Conservation (phyloP, 2,888 invertebrate genomes). For the Rhagium mordax region DNA sequence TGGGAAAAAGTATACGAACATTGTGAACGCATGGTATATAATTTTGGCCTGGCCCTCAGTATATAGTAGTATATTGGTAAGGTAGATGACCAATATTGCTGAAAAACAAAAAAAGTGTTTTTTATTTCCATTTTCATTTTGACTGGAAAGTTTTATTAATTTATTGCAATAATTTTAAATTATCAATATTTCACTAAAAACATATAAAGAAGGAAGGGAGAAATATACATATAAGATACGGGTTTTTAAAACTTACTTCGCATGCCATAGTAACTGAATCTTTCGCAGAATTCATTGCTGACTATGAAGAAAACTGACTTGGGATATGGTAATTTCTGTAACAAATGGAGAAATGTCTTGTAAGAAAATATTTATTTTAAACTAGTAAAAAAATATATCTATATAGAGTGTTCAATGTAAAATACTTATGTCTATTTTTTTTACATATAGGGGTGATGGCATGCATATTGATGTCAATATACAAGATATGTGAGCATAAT, state of each 20-base stretch:
- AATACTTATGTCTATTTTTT: no score
- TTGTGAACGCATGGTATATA: slow-evolving; percentile 90
- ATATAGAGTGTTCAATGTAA: no score
- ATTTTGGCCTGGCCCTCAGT: slow-evolving; percentile 84
- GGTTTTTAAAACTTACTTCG: slow-evolving; percentile 79
- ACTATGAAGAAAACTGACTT: slow-evolving; percentile 93
- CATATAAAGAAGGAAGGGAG: no score
- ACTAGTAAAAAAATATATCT: no score
- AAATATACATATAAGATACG: no score
- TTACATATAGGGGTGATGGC: no score
- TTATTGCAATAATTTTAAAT: no score
- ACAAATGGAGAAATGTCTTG: slow-evolving; percentile 58
- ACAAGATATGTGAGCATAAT: no score
- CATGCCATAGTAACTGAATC: slow-evolving; percentile 98
- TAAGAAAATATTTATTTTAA: background rate
- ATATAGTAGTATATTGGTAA: slow-evolving; percentile 84
- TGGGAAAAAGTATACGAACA: slow-evolving; percentile 93
- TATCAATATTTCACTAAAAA: no score
- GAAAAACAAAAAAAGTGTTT: slow-evolving; percentile 61
- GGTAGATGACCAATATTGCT: slow-evolving; percentile 95
- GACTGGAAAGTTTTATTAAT: no score
- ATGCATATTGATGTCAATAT: no score
- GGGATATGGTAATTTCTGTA: slow-evolving; percentile 85
- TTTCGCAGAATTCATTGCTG: slow-evolving; percentile 97
- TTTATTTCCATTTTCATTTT: background rate